Base-by-base conservation (phyloP, 2,888 invertebrate species). In the Protula sp. region DNA sequence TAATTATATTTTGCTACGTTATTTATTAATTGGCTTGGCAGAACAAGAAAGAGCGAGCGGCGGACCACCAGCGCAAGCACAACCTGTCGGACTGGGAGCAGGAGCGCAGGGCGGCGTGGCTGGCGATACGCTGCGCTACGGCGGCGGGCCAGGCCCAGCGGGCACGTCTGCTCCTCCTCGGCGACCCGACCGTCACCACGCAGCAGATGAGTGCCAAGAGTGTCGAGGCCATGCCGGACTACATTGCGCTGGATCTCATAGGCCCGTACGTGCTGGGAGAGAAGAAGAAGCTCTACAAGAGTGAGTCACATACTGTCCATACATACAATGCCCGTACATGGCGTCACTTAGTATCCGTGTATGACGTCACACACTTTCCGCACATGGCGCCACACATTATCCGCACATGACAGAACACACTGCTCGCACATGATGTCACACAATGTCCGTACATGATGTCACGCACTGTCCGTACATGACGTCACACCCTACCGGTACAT, bases 251-350 rank as follows among this genome's bases (percentile, higher is more conserved):
- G 27, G 80, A 80, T 65, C 70, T 80, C 30, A 67, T 79, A 14
- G 69, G 74, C 58, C 59, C 67, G 9, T 79, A 78, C 64, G 75
- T 77, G 3, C 70, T 80, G 28, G 80, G 80, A n/a, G 70, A 77
- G 59, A 76, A 74, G 68, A 77, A 77, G 63, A 74, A 72, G 59
- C 67, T 75, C 30, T 80, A 72, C 61, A 77, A 75, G 67, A 74
- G 78, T 79, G 65, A 69, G 74, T 65, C n/a, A 29, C n/a, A 9
- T n/a, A n/a, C n/a, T n/a, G n/a, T n/a, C 5, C 45, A n/a, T 38
- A 38, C 45, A 38, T 14, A 38, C 9, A 14, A n/a, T 9, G 45
- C 45, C 45, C n/a, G 45, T 38, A n/a, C 9, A 14, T 14, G 45
- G 9, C n/a, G 45, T 14, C n/a, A 14, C n/a, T 38, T n/a, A n/a